These are phyloP conservation scores for Apotomis turbidana DNA, from an alignment of 2,888 invertebrate species.

Conservation along the genomic window DNA sequence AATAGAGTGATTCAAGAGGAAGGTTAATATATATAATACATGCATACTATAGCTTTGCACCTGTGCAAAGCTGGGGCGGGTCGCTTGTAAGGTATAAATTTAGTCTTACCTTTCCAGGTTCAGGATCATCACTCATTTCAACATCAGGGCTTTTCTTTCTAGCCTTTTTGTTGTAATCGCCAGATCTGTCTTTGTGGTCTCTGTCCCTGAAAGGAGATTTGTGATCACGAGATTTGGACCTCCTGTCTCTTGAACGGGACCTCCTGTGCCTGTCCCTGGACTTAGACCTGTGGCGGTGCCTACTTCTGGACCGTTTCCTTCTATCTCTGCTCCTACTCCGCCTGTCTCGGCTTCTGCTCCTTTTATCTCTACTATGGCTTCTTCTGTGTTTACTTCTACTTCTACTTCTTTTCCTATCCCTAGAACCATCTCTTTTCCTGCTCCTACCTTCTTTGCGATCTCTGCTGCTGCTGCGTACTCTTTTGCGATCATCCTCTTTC, in stretches of 20 bases:
- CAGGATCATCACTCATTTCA: conserved; percentile 88
- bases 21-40: too few species aligned
- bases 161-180: conserved; percentile 62
- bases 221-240: conserved; percentile 61
- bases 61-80: too few species aligned
- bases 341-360: conserved; percentile 53
- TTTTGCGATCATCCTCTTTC: conserved; percentile 56
- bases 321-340: conserved; percentile 57
- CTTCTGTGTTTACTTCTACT: conserved; percentile 50
- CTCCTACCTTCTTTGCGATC: conserved; percentile 57
- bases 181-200: conserved; percentile 59
- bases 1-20: too few species aligned
- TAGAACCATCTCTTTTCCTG: conserved; percentile 60
- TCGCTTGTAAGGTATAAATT: too few species aligned
- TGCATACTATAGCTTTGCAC: too few species aligned
- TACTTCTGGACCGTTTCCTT: conserved; percentile 59
- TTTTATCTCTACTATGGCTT: conserved; percentile 51
- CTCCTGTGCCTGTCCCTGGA: conserved; percentile 51
- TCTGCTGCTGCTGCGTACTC: conserved; percentile 57
- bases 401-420: conserved; percentile 54
- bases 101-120: conserved; percentile 86
- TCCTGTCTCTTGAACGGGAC: conserved; percentile 55
- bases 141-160: conserved; percentile 78
- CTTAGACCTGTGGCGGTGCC: conserved; percentile 59
- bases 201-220: conserved; percentile 56